These are phyloP conservation scores for Malurus splendens DNA, from an alignment of 2,797 vertebrate genomes.

Conservation along the genomic window DNA sequence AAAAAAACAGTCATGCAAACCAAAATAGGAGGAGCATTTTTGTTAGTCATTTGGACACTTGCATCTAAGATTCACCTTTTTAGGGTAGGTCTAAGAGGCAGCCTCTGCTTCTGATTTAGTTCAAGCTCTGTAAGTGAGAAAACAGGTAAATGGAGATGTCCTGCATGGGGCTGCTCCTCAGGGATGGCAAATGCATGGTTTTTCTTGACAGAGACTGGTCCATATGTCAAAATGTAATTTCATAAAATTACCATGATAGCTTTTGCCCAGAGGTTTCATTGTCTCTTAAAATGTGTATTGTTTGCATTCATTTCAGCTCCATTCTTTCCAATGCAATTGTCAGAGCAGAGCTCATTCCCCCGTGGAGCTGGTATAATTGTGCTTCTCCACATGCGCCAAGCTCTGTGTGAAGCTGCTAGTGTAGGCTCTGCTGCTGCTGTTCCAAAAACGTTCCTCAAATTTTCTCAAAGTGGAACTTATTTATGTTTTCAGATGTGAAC, in stretches of 20 bases:
- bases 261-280: neutral
- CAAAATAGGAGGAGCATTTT: neutral
- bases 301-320: neutral
- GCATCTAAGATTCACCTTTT: neutral
- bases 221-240: neutral
- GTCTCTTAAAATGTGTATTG: neutral
- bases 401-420: conserved; percentile 18
- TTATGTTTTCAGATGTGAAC: conserved; percentile 26
- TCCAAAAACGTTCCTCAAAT: neutral
- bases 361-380: neutral
- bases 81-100: neutral
- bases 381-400: neutral
- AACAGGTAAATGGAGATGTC: neutral
- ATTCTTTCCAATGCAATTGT: neutral
- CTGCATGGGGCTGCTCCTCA: neutral
- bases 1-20: neutral
- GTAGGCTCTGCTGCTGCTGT: conserved; percentile 18
- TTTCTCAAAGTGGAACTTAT: neutral
- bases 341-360: neutral
- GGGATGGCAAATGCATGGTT: neutral
- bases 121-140: neutral
- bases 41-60: neutral
- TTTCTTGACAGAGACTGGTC: neutral
- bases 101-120: neutral
- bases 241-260: neutral